Percentiles rank a stretch among this genome's conserved stretches.
Evolutionary conservation across 2,888 invertebrate species (phyloP).

Genomic region (Dynastes maya): DNA sequence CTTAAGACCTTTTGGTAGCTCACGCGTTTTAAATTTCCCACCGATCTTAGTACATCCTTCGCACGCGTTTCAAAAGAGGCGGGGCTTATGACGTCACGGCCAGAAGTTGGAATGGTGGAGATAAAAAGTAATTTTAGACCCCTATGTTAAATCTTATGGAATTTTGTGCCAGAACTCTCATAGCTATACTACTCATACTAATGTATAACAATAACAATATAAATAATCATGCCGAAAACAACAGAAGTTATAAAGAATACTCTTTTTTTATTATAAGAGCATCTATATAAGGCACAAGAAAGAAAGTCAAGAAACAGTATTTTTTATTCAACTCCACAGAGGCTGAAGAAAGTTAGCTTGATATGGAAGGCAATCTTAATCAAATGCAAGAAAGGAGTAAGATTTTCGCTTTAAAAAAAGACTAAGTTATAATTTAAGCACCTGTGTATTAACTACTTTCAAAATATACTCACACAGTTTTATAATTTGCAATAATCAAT

Average conservation of each 20-base stretch:
- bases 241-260: conserved; percentile 43
- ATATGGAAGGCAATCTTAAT: conserved; percentile 18
- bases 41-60: too few species aligned
- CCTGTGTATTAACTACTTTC: neutral
- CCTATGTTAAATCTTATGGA: too few species aligned
- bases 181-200: too few species aligned
- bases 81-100: too few species aligned
- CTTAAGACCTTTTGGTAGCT: too few species aligned
- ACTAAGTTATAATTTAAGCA: neutral
- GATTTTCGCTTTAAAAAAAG: conserved; percentile 26
- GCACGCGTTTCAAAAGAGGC: too few species aligned
- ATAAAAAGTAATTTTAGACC: too few species aligned
- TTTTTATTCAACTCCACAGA: conserved; percentile 7
- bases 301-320: neutral
- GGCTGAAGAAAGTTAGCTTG: conserved; percentile 14
- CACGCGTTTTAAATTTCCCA: too few species aligned
- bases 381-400: neutral
- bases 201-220: neutral
- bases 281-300: neutral
- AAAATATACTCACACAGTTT: too few species aligned
- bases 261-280: conserved; percentile 4
- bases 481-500: too few species aligned
- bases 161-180: too few species aligned
- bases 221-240: conserved; percentile 31
- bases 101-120: too few species aligned